phyloP scores from a whole-genome alignment of 2,797 vertebrate species.

The Threskiornis aethiopicus region DNA sequence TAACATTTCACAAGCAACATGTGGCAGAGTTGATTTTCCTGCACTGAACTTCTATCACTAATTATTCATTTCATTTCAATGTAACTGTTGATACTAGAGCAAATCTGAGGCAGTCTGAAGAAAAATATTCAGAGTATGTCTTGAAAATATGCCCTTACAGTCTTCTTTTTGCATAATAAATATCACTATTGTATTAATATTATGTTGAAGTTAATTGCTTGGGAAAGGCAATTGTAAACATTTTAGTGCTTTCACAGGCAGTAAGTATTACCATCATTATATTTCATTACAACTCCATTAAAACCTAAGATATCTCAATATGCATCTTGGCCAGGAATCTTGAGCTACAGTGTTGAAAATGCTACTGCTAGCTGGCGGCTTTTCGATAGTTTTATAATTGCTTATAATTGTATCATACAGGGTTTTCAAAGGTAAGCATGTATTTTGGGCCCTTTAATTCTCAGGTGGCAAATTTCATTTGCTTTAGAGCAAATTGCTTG shows the following conservation, averaged over 20 bases:
- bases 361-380: not conserved
- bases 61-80: slow-evolving; percentile 41
- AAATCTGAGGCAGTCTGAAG: slow-evolving; percentile 22
- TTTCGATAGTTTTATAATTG: not conserved
- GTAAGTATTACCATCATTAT: not conserved
- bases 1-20: not conserved
- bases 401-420: not conserved
- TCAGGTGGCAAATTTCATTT: not conserved
- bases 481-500: not conserved
- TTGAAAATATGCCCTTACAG: not conserved
- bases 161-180: not conserved
- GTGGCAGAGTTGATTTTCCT: not conserved
- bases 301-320: not conserved
- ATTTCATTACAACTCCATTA: slow-evolving; percentile 51
- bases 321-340: not conserved
- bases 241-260: not conserved
- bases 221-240: not conserved
- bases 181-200: not conserved
- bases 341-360: not conserved
- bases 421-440: not conserved
- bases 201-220: slow-evolving; percentile 15
- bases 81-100: slow-evolving; percentile 36
- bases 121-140: not conserved
- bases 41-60: not conserved
- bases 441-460: not conserved